Conservation (phyloP, 1,140 invertebrate genomes). For the Hormaphis cornu region DNA sequence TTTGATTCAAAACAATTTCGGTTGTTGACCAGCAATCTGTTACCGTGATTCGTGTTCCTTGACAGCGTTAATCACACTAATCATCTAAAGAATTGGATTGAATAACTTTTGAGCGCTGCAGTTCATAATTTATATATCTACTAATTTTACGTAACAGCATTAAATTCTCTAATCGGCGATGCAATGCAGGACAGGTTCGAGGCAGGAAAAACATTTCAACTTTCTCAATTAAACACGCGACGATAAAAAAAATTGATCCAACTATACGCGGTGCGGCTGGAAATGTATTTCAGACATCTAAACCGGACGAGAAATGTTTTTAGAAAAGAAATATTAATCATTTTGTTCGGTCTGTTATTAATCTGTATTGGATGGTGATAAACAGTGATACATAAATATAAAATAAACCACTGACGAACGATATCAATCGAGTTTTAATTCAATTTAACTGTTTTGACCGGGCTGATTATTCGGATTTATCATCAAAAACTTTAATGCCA, state of each 20-base stretch:
- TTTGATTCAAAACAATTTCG: too few relatives aligned
- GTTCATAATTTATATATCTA: not conserved
- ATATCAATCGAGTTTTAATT: too few relatives aligned
- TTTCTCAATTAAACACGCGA: not conserved
- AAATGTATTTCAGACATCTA: not conserved
- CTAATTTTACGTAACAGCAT: constrained; percentile 4
- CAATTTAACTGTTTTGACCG: too few relatives aligned
- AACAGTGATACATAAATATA: too few relatives aligned
- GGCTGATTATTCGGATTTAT: too few relatives aligned
- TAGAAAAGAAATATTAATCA: not conserved
- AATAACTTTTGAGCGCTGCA: constrained; percentile 2
- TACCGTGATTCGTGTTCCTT: too few relatives aligned
- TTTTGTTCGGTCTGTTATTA: too few relatives aligned
- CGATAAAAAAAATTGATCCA: not conserved
- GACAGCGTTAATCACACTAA: too few relatives aligned
- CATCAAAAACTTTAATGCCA: too few relatives aligned
- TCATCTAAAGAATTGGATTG: not conserved
- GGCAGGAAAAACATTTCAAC: not conserved
- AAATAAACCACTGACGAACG: too few relatives aligned
- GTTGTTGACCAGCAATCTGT: too few relatives aligned
- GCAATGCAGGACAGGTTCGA: not conserved
- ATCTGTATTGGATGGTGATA: too few relatives aligned
- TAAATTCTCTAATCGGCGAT: not conserved
- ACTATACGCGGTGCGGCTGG: not conserved
- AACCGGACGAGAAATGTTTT: not conserved